A percentile compares a stretch with the other conserved stretches of the same genome.
These are phyloP conservation scores for Cranoglanis bouderius DNA, from an alignment of 2,113 vertebrate genomes.

Conservation along the genomic window DNA sequence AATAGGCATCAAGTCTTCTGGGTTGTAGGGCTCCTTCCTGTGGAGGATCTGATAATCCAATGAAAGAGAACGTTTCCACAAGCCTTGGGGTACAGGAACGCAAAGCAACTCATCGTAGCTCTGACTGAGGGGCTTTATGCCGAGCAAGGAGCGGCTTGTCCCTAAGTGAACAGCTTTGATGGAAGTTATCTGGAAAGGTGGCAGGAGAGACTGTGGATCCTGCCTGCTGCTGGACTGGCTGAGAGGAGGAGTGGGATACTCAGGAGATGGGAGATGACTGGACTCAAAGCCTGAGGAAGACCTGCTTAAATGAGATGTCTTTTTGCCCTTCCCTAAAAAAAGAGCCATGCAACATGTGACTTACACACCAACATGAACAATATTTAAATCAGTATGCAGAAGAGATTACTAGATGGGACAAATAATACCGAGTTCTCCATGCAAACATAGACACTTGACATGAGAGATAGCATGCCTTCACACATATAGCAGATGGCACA, in stretches of 20 bases:
- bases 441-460: slow-evolving; percentile 35
- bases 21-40: slow-evolving; percentile 37
- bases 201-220: slow-evolving; percentile 42
- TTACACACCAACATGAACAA: slow-evolving; percentile 31
- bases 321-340: slow-evolving; percentile 82
- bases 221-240: slow-evolving; percentile 61
- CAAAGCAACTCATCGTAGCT: slow-evolving; percentile 76
- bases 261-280: slow-evolving; percentile 72
- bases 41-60: slow-evolving; percentile 66
- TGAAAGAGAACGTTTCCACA: slow-evolving; percentile 77
- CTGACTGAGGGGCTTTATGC: slow-evolving; percentile 66
- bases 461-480: slow-evolving; percentile 5
- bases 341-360: slow-evolving; percentile 64
- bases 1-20: slow-evolving; percentile 40
- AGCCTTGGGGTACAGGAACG: slow-evolving; percentile 50
- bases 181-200: slow-evolving; percentile 47
- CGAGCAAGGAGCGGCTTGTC: slow-evolving; percentile 71
- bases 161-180: slow-evolving; percentile 40
- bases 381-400: not conserved
- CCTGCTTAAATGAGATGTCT: slow-evolving; percentile 72
- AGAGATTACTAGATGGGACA: not conserved
- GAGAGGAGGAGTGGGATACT: slow-evolving; percentile 67
- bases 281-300: slow-evolving; percentile 75
- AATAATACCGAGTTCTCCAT: slow-evolving; percentile 7
- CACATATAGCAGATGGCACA: not conserved